These are phyloP conservation scores for Caenorhabditis inopinata DNA, from an alignment of 1,140 invertebrate genomes.

Conservation along the genomic window DNA sequence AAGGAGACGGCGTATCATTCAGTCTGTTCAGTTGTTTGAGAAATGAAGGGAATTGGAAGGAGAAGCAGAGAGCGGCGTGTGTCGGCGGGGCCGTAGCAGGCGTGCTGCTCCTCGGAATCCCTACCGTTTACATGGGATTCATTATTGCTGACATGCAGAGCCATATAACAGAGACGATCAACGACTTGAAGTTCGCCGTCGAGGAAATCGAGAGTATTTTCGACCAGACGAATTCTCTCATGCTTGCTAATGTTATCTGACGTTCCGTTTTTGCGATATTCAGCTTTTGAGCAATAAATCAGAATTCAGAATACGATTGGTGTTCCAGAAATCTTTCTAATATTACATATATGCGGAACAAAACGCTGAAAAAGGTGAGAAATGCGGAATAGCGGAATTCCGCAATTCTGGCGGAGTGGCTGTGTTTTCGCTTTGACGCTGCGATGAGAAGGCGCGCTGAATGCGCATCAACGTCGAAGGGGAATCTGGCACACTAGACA, in stretches of 20 bases:
- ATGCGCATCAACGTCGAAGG: no score
- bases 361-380: no score
- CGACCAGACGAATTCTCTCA: neutral
- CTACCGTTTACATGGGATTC: neutral
- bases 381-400: no score
- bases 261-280: no score
- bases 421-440: no score
- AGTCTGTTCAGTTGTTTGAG: neutral
- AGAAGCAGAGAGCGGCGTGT: neutral
- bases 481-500: no score
- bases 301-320: no score
- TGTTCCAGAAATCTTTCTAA: no score
- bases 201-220: neutral
- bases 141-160: neutral
- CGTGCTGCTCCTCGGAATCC: neutral
- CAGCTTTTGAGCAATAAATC: no score
- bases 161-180: neutral
- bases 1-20: neutral
- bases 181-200: neutral
- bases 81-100: neutral
- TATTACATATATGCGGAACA: no score
- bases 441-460: no score
- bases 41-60: neutral
- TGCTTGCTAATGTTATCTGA: neutral
- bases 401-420: no score